These are phyloP conservation scores for Isoperla grammatica DNA, from an alignment of 2,888 invertebrate species.

Conservation along the genomic window DNA sequence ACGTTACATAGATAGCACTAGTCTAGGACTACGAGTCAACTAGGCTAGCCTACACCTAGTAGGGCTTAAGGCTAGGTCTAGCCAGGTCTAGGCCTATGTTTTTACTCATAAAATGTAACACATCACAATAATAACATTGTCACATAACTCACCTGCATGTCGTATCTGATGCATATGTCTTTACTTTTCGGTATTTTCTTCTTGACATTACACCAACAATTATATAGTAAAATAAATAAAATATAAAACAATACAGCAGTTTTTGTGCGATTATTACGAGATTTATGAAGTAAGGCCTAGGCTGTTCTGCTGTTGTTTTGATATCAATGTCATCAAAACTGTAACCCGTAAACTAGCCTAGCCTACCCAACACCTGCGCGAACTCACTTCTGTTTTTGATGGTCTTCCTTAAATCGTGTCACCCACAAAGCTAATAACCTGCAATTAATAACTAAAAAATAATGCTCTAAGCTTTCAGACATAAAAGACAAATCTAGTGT, in stretches of 20 bases:
- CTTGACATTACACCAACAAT: constrained; percentile 44
- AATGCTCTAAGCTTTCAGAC: constrained; percentile 6
- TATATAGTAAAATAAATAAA: too few species aligned
- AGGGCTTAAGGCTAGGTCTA: too few species aligned
- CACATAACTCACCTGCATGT: constrained; percentile 44
- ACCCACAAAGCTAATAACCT: constrained; percentile 23
- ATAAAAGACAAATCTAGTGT: constrained; percentile 7
- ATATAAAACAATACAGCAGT: too few species aligned
- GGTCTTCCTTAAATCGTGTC: constrained; percentile 20
- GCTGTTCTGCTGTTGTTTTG: constrained; percentile 29
- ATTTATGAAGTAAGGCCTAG: too few species aligned
- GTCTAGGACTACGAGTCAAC: too few species aligned
- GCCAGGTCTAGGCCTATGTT: too few species aligned
- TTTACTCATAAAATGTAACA: too few species aligned
- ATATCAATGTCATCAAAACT: constrained; percentile 36
- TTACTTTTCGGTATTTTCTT: constrained; percentile 36
- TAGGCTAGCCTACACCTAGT: too few species aligned
- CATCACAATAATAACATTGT: not conserved
- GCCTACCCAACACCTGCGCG: constrained; percentile 43
- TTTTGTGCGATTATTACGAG: too few species aligned
- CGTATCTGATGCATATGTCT: constrained; percentile 42
- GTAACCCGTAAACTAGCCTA: constrained; percentile 36
- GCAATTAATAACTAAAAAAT: constrained; percentile 21
- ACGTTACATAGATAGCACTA: too few species aligned
- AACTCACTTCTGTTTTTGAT: constrained; percentile 29